Base-by-base conservation (phyloP, 1,140 invertebrate species). In the Drosophila parvula region DNA sequence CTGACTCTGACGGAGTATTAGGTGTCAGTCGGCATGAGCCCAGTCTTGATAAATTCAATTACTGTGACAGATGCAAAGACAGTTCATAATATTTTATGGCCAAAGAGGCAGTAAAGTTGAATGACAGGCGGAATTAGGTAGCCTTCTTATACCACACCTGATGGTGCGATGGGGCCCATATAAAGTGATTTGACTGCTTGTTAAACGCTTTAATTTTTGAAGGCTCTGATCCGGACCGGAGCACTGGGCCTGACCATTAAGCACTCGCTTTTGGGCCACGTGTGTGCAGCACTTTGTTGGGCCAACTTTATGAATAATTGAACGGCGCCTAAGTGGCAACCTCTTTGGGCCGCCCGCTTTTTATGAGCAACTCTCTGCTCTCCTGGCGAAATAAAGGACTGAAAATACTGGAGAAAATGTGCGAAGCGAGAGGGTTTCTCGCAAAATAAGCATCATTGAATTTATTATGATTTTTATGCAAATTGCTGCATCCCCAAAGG, bases 381-480 rank as follows among this genome's bases (percentile, higher is more conserved):
- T 32, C 10, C n/a, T 36, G 51, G 48, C 58, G 9, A 34, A 73
- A 64, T 71, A 71, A 71, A 71, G 65, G 68, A 57, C 68, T 57
- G 41, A 71, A 71, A 70, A 70, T 47, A 56, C 18, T n/a, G 43
- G 22, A 59, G 65, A 50, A 59, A 65, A 32, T 55, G 48, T 60
- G 47, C 45, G 55, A 58, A 58, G 44, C 59, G 62, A 64, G 70
- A 70, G 48, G 44, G 44, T 65, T 62, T 38, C 30, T 32, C 61
- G 74, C 75, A 76, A 68, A 81, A 76, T 73, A 82, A 86, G 82
- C 65, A 65, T 86, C 83, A 83, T 88, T 86, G 79, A 83, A 86
- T 88, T 88, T 83, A 77, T 88, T 81, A 76, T 88, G 79, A 86
- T 82, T 85, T 83, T 77, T 67, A 79, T 86, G 83, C 41, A 83